These are phyloP conservation scores for Coreoperca whiteheadi DNA, from an alignment of 2,113 vertebrate species.

Conservation along the genomic window DNA sequence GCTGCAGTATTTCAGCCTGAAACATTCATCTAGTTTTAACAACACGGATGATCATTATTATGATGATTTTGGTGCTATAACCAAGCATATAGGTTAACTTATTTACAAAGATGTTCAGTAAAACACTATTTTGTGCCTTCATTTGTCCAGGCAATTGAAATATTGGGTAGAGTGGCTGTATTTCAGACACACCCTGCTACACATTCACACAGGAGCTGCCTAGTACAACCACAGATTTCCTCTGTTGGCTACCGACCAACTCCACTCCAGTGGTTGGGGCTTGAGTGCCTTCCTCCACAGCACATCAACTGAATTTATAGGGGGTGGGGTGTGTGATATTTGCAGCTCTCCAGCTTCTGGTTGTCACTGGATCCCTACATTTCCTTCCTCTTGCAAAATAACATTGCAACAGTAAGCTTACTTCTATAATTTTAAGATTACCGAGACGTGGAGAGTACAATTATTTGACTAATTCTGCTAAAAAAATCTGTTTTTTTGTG, in stretches of 20 bases:
- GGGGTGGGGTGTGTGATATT: conserved; percentile 59
- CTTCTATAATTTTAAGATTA: conserved; percentile 38
- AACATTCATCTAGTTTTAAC: conserved; percentile 29
- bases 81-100: conserved; percentile 2
- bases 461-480: conserved; percentile 28
- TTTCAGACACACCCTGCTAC: conserved; percentile 72
- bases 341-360: conserved; percentile 63
- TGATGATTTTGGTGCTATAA: neutral
- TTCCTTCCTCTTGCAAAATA: conserved; percentile 35
- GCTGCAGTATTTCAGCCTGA: conserved; percentile 31
- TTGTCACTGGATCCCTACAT: conserved; percentile 67
- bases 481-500: conserved; percentile 12
- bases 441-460: conserved; percentile 18
- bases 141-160: conserved; percentile 61
- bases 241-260: conserved; percentile 68
- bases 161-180: conserved; percentile 47
- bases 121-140: conserved; percentile 29
- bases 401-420: conserved; percentile 2
- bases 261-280: conserved; percentile 64
- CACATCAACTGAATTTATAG: conserved; percentile 75
- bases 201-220: conserved; percentile 75
- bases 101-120: conserved; percentile 8
- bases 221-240: conserved; percentile 73
- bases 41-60: conserved; percentile 17
- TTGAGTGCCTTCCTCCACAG: conserved; percentile 70